Evolutionary conservation across 2,888 invertebrate species (phyloP), one percentile per base, ranked within the genome.

Genomic region (Pardosa pseudoannulata): DNA sequence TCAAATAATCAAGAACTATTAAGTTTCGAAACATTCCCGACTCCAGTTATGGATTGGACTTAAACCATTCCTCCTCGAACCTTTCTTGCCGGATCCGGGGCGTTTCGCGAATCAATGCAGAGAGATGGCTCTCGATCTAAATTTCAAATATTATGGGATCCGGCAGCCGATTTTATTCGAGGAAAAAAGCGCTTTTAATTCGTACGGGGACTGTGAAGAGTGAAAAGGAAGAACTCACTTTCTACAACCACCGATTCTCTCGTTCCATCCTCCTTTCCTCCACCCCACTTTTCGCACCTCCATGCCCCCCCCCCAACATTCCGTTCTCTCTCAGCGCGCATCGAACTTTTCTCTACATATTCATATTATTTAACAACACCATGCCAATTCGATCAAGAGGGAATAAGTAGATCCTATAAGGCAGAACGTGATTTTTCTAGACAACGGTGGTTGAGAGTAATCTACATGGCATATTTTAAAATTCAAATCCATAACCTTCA

Each of bases 81-180:
- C 36, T 36, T 9, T 9, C 31, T n/a, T n/a, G 29, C 19, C 29
- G 27, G n/a, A 65, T 73, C 80, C 80, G 73, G 46, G 41, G 13
- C 16, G n/a, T 27, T 27, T 7, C 28, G 64, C 46, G 56, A 75
- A 82, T 75, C 82, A 82, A 75, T 82, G 82, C 70, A 56, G 62
- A n/a, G 74, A 39, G 46, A 46, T 46, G n/a, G 23, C 13, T 16
- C 29, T 5, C 29, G 62, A 82, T 75, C 82, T 82, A 82, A 82
- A 82, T 75, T 82, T 82, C 82, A 82, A 82, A 82, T 82, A 82
- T 75, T 75, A 75, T 75, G 64, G 82, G 70, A 64, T 64, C 29
- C 62, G 19, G 0, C 70, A 71, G 27, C 0, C 70, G 79, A 71
- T 79, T 46, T 75, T 71, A 70, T 46, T 56, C 29, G 32, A 41